A percentile compares a stretch with the other conserved stretches of the same genome.
phyloP scores from a whole-genome alignment of 2,888 invertebrate genomes.

The Hoplodrina blanda region DNA sequence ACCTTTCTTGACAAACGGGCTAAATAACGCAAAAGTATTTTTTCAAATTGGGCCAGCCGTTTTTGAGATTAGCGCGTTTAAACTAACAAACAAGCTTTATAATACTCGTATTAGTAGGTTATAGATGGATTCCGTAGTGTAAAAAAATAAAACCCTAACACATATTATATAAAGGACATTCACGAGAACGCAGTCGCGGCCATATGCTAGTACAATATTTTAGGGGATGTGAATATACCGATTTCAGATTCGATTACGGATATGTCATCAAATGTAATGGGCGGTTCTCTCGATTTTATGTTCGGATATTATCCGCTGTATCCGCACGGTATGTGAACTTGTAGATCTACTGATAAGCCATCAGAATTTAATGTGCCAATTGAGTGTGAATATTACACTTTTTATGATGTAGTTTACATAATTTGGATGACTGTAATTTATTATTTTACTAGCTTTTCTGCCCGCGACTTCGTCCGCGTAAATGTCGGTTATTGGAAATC shows the following conservation, averaged over 20 bases:
- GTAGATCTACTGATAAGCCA: constrained; percentile 46
- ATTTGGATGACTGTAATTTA: constrained; percentile 4
- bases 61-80: too few relatives aligned
- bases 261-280: constrained; percentile 57
- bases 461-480: too few relatives aligned
- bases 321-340: constrained; percentile 31
- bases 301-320: constrained; percentile 43
- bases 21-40: too few relatives aligned
- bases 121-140: too few relatives aligned
- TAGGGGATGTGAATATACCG: constrained; percentile 45
- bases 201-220: neutral
- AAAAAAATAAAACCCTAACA: too few relatives aligned
- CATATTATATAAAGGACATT: too few relatives aligned
- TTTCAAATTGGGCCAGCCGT: too few relatives aligned
- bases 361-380: constrained; percentile 25
- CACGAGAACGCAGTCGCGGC: too few relatives aligned
- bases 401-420: constrained; percentile 2
- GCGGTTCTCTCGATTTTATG: constrained; percentile 50
- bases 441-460: neutral
- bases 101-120: too few relatives aligned
- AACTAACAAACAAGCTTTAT: too few relatives aligned
- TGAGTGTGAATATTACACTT: neutral
- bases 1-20: too few relatives aligned
- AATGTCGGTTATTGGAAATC: too few relatives aligned
- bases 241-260: constrained; percentile 59